Evolutionary conservation across 2,113 vertebrate genomes (phyloP).

Genomic region (Lasiurus cinereus): DNA sequence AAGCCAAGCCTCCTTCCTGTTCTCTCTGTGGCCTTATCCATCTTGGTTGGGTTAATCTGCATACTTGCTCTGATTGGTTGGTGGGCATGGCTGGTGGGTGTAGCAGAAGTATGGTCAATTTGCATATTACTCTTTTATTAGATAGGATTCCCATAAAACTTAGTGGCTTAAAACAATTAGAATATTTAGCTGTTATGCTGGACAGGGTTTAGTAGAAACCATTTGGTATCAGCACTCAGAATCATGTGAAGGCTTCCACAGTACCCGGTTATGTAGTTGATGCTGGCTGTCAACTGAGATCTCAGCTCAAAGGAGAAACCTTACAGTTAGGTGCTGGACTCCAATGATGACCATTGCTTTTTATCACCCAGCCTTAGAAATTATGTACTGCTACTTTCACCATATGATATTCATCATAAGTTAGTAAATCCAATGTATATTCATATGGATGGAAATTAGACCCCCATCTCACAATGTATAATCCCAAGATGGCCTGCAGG

Average conservation of each 20-base stretch:
- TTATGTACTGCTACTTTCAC: not conserved
- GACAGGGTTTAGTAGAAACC: not conserved
- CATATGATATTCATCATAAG: no score
- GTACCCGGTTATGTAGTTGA: accelerated
- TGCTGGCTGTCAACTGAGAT: no score
- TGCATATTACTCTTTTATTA: no score
- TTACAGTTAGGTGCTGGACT: not conserved
- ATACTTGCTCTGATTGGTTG: no score
- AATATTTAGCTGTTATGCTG: not conserved
- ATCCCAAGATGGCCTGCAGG: no score
- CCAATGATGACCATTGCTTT: not conserved
- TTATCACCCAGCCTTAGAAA: not conserved
- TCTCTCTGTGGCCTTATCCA: no score
- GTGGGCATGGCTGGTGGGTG: no score
- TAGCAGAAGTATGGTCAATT: no score
- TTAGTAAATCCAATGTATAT: not conserved
- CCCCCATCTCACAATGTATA: not conserved
- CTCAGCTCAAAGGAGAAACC: not conserved
- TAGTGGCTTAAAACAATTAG: not conserved
- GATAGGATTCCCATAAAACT: not conserved
- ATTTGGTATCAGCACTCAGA: not conserved
- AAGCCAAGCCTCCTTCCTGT: no score
- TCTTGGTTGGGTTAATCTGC: no score
- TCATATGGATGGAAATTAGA: not conserved
- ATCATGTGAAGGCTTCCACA: not conserved